Evolutionary conservation across 2,888 invertebrate genomes (phyloP), one percentile per base, ranked within the genome.

Genomic region (Zygothrica quintamaculata): DNA sequence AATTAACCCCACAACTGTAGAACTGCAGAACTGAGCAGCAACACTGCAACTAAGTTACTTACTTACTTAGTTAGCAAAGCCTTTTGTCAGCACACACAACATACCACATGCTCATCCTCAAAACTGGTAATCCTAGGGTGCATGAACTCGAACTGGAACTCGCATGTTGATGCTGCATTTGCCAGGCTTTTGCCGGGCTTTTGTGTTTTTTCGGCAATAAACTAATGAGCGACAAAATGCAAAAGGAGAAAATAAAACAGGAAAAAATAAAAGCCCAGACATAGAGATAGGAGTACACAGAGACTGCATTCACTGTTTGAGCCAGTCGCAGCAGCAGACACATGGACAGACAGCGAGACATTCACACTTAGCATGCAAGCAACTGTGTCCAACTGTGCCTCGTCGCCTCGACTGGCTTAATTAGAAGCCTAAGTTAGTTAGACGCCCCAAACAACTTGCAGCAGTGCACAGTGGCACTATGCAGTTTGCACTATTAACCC

Each of bases 191-290:
- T 65, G 18, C 18, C 18, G 18, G 18, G 65, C 61, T 66, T 68
- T 60, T 65, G 53, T 73, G 60, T 75, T 84, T 88, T 77, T 82
- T 82, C 40, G 82, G 88, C 81, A 82, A 82, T 82, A 82, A 88
- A 82, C 82, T 82, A 82, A 82, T 82, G 82, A 82, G 82, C 82
- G 87, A 88, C 87, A 84, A 86, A 82, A 84, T 88, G 81, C 77
- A 80, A 78, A 82, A n/a, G n/a, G n/a, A n/a, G n/a, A n/a, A n/a
- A n/a, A n/a, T n/a, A 60, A 64, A 29, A 29, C 56, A 22, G 18
- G 18, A 22, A 22, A 22, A 22, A 22, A 22, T 2, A 22, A 40
- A 22, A 11, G 26, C 12, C 12, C 60, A 76, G 42, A 55, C 69
- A 68, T 25, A 26, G 29, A 44, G 34, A 42, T 37, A 37, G n/a